Evolutionary conservation across 2,888 invertebrate species (phyloP), one percentile per base, ranked within the genome.

Genomic region (Hypomecis punctinalis): DNA sequence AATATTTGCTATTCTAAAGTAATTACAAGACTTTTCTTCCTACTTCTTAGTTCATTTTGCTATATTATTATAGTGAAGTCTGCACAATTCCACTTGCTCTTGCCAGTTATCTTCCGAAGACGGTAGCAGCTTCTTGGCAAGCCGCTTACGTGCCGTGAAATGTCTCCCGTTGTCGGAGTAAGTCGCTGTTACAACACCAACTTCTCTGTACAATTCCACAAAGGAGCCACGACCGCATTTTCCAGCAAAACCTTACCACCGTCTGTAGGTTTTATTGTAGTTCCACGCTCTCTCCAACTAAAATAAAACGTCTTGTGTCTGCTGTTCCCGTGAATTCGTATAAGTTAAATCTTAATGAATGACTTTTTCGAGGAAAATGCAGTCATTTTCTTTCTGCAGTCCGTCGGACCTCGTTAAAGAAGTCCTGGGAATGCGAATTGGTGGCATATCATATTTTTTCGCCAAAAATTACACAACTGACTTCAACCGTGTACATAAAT

Each of bases 311-410:
- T 33, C 23, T 23, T 52, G 23, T 6, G 33, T 48, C n/a, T 39
- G 23, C 9, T 35, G 57, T 68, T 71, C 73, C 68, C 60, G 66
- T 73, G 75, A 85, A 86, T 85, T 86, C 79, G 79, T 80, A 78
- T 81, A 76, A 84, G 83, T 88, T 86, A 84, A 83, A 88, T 83
- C 87, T 88, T 88, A 85, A 89, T 88, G 86, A 88, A 85, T 80
- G 80, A 76, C 69, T 68, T 59, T 69, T 73, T 74, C 75, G 71
- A 46, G 54, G 63, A 65, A 60, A 58, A 10, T 55, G 42, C 42
- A 58, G 59, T 59, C 49, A 49, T 63, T 67, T 66, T 65, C 67
- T 54, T 68, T 68, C 69, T 61, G 53, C 45, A 52, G 55, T 37
- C 40, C 23, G 36, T 53, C 48, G 48, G 42, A 51, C 53, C 36